These are phyloP conservation scores for Palythoa grandiflora DNA, from an alignment of 92 coral and sea anemone species.

Conservation along the genomic window DNA sequence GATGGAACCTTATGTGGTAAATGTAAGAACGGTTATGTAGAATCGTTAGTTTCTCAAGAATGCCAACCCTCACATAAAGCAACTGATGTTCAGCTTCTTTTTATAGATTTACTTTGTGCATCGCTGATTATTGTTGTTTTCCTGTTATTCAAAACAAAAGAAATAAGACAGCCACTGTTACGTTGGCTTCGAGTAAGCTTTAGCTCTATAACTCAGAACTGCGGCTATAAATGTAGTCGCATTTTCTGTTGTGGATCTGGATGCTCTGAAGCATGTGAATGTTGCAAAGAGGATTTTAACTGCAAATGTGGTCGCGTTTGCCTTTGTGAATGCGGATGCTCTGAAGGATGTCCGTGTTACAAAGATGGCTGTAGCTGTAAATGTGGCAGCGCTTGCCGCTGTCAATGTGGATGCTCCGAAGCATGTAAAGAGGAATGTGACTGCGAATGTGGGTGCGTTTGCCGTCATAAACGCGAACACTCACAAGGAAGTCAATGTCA, in stretches of 20 bases:
- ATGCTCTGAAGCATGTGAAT: too few relatives aligned
- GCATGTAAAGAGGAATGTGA: background rate
- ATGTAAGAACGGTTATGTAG: slow-evolving; percentile 18
- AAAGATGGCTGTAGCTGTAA: background rate
- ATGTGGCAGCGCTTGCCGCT: background rate
- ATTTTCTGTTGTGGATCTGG: too few relatives aligned
- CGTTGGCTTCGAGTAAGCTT: too few relatives aligned
- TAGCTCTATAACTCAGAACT: background rate
- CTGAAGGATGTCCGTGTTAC: too few relatives aligned
- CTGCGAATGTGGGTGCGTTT: background rate
- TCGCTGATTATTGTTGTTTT: background rate
- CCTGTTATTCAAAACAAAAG: background rate
- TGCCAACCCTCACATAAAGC: background rate
- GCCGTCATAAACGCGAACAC: too few relatives aligned
- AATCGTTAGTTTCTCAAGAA: background rate
- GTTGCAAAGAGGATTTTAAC: too few relatives aligned
- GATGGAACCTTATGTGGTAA: slow-evolving; percentile 22
- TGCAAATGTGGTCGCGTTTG: too few relatives aligned
- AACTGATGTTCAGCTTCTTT: too few relatives aligned
- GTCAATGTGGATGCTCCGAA: too few relatives aligned
- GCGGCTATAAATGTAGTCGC: background rate
- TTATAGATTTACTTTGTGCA: background rate
- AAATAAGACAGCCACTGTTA: background rate
- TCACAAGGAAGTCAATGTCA: too few relatives aligned
- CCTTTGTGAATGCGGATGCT: too few relatives aligned